Evolutionary conservation across 1,140 invertebrate species (phyloP), one percentile per base, ranked within the genome.

Genomic region (Agraylea sexmaculata): DNA sequence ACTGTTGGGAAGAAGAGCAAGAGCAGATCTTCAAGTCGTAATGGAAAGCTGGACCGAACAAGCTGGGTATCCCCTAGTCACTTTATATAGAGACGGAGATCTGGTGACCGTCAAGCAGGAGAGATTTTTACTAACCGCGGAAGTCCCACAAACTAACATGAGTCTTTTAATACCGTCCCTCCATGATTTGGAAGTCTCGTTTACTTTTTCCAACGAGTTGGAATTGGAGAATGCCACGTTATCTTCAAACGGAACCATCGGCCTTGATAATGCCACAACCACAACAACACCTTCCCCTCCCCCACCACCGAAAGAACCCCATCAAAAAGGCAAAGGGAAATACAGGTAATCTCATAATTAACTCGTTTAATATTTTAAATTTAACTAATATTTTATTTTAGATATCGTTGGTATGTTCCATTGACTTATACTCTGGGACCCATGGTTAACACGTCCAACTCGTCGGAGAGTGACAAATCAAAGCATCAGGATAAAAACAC

Each of bases 21-120:
- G 34, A 22, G 47, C 47, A 0, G 47, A 49, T 28, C 31, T 49
- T 10, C 47, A 49, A 31, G 66, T 64, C 7, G 77, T 90, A 38
- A 86, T 90, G 82, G 80, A 87, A 47, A 86, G 83, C 1, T 90
- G 86, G 86, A 87, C 80, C 0, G 65, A 78, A 30, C 83, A 88
- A 62, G 85, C 80, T 67, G 84, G 85, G 7, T 89, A 78, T 52
- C 80, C 80, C 2, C 51, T 84, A 16, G 69, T 86, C 10, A 75
- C 62, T 2, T 69, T 85, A 21, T 63, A 56, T 1, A 62, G 74
- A 47, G 70, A 78, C 37, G 74, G 70, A n/a, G 70, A 73, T 33
- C 57, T 63, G 21, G 67, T 82, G 18, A 61, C 65, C 0, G 74
- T 73, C 0, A 66, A 56, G 6, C 80, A 79, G 54, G 69, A 71